A percentile compares a stretch with the other conserved stretches of the same genome.
These are phyloP conservation scores for Tipula helvola DNA, from an alignment of 2,888 invertebrate species.

Conservation along the genomic window DNA sequence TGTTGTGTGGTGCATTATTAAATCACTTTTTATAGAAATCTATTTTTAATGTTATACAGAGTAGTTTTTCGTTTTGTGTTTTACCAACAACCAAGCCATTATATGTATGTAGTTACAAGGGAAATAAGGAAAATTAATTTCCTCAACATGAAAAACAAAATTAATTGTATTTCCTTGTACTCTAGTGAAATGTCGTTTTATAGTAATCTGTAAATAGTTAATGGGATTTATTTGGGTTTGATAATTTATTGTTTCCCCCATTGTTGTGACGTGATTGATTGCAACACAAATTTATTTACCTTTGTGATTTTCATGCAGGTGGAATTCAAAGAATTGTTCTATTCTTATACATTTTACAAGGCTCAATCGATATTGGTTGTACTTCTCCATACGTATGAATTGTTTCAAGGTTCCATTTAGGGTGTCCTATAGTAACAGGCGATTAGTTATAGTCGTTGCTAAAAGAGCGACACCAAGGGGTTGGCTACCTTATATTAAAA, in stretches of 20 bases:
- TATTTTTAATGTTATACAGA: background rate
- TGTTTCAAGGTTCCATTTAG: no score
- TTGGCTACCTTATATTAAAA: no score
- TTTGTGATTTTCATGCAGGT: no score
- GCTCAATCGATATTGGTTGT: no score
- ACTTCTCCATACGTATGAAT: no score
- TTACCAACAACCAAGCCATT: background rate
- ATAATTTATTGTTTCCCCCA: background rate
- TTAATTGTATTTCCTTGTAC: background rate
- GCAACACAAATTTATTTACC: background rate
- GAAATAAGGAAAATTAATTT: background rate
- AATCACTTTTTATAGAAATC: background rate
- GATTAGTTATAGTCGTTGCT: no score
- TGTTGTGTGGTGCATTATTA: background rate
- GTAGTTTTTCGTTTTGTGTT: background rate
- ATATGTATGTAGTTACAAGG: background rate
- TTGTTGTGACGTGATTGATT: background rate
- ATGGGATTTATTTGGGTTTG: background rate
- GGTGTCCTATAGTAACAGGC: no score
- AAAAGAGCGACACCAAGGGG: no score
- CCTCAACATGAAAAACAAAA: background rate
- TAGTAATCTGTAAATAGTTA: background rate
- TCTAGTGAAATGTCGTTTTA: background rate
- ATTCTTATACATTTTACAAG: no score
- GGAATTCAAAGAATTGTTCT: no score